A percentile compares a stretch with the other conserved stretches of the same genome.
Conservation (phyloP, 2,113 vertebrate species). For the Oreochromis aureus region DNA sequence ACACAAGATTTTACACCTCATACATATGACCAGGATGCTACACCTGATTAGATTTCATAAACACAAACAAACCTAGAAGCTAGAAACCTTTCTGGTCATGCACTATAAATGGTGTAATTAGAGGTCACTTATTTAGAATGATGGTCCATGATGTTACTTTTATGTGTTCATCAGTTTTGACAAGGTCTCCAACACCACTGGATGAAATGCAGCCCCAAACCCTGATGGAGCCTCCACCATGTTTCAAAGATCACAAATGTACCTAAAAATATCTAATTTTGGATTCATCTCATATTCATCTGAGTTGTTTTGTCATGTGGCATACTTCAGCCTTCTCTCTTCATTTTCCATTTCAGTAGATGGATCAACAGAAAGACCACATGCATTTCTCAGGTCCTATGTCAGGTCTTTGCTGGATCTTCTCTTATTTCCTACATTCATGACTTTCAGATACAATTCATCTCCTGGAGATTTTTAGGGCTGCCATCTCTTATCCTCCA, state of each 20-base stretch:
- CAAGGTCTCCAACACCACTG: not conserved
- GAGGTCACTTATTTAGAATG: not conserved
- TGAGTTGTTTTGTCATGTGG: not conserved
- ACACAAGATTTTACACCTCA: rapidly evolving
- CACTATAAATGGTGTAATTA: not conserved
- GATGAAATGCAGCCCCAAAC: not conserved
- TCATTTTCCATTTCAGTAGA: not conserved
- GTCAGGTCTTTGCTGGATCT: not conserved
- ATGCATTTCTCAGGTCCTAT: not conserved
- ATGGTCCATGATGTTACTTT: not conserved
- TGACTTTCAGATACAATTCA: no score
- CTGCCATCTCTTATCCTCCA: no score
- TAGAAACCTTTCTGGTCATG: rapidly evolving
- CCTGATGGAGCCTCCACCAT: not conserved
- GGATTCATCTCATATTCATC: not conserved
- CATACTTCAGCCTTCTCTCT: not conserved
- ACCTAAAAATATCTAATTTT: not conserved
- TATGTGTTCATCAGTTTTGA: not conserved
- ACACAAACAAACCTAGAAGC: not conserved
- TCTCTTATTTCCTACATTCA: no score
- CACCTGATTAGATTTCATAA: not conserved
- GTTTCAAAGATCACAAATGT: not conserved
- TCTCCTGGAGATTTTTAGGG: no score
- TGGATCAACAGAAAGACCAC: not conserved
- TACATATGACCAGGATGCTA: not conserved